A percentile compares a stretch with the other conserved stretches of the same genome.
phyloP scores from a whole-genome alignment of 2,797 vertebrate genomes.

The Oryzias dopingdopingensis region DNA sequence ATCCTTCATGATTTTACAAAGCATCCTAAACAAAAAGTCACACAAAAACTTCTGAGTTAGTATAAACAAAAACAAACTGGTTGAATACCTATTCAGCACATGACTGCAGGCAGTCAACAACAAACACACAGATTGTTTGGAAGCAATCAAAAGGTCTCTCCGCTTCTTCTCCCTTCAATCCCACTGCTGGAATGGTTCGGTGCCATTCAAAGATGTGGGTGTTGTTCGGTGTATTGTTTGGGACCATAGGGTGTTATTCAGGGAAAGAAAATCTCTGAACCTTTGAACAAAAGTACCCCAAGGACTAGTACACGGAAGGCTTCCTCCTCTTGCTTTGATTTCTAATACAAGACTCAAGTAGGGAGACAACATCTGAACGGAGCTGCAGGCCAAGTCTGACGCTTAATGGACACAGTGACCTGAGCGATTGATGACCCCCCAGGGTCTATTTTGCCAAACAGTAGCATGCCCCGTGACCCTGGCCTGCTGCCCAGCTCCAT shows the following conservation, averaged over 20 bases:
- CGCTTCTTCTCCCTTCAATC: constrained; percentile 60
- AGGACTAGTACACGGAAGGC: constrained; percentile 80
- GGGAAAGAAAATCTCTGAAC: constrained; percentile 81
- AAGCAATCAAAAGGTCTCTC: constrained; percentile 70
- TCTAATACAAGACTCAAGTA: constrained; percentile 73
- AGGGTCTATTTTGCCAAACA: constrained; percentile 73
- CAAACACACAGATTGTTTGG: constrained; percentile 73
- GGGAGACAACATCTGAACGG: constrained; percentile 70
- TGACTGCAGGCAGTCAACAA: constrained; percentile 67
- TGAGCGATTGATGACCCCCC: constrained; percentile 75
- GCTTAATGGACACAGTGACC: constrained; percentile 75
- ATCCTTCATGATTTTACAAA: constrained; percentile 12
- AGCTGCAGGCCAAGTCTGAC: constrained; percentile 60
- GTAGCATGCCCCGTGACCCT: constrained; percentile 71
- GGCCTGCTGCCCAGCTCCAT: constrained; percentile 48
- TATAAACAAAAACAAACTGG: constrained; percentile 64
- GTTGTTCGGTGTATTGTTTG: constrained; percentile 77
- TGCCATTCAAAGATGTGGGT: constrained; percentile 76
- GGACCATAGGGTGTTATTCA: constrained; percentile 72
- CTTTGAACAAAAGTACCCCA: constrained; percentile 84
- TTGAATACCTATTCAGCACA: constrained; percentile 62
- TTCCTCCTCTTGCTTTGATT: constrained; percentile 85
- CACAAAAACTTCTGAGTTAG: constrained; percentile 45
- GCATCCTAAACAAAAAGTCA: constrained; percentile 34
- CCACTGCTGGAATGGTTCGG: constrained; percentile 52